phyloP scores from a whole-genome alignment of 2,888 invertebrate species.

The Eupithecia centaureata region DNA sequence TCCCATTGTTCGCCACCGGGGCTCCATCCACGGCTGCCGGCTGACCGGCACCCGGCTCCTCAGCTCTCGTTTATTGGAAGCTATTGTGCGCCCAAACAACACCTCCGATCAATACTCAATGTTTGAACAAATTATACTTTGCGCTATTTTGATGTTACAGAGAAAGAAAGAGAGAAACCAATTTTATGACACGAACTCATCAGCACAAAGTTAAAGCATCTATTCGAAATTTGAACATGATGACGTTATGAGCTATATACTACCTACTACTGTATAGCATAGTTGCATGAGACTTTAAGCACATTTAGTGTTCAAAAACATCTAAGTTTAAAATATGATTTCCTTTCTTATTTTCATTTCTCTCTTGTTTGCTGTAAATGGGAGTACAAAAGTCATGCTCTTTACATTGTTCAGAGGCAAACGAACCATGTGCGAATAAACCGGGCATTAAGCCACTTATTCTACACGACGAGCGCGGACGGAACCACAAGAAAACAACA shows the following conservation, averaged over 20 bases:
- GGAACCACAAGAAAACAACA: too few relatives aligned
- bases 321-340: too few relatives aligned
- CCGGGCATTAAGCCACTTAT: neutral
- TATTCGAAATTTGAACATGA: too few relatives aligned
- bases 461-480: neutral
- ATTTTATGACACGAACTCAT: too few relatives aligned
- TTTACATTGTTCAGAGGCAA: neutral
- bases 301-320: too few relatives aligned
- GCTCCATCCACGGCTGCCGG: neutral
- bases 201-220: too few relatives aligned
- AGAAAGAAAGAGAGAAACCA: too few relatives aligned
- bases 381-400: neutral
- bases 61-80: neutral
- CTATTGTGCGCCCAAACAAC: neutral
- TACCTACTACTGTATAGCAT: too few relatives aligned
- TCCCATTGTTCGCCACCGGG: neutral
- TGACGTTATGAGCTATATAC: too few relatives aligned
- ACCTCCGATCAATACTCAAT: neutral
- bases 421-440: neutral
- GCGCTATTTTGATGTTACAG: neutral
- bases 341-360: too few relatives aligned
- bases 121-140: neutral
- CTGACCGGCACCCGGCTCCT: neutral
- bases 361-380: neutral
- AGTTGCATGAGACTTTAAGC: too few relatives aligned